These are phyloP conservation scores for Peromyscus leucopus DNA, from an alignment of 2,113 vertebrate genomes.

Conservation along the genomic window DNA sequence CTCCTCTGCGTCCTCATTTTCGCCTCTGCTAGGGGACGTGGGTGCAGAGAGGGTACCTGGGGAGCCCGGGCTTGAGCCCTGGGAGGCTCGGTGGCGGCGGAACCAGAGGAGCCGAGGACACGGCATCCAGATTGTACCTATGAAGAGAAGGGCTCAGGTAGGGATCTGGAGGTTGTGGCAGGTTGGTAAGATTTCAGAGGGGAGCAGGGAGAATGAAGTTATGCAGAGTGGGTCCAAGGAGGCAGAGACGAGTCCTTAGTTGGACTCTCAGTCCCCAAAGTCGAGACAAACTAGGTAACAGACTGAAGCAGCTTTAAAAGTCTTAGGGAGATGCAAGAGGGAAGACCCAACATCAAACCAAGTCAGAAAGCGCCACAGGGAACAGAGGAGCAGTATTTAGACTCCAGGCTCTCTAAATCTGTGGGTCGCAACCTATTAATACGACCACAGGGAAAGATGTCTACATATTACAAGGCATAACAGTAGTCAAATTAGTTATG, in stretches of 20 bases:
- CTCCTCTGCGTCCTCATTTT: slow-evolving; percentile 26
- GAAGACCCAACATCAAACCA: not conserved
- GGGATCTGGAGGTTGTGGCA: accelerated
- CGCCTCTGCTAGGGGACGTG: accelerated
- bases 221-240: not conserved
- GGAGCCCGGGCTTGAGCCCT: not conserved
- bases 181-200: not conserved
- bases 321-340: no score
- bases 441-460: not conserved
- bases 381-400: not conserved
- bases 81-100: not conserved
- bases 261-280: not conserved
- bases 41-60: not conserved
- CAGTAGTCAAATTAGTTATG: not conserved
- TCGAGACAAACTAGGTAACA: not conserved
- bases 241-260: not conserved
- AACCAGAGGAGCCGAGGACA: slow-evolving; percentile 71
- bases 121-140: slow-evolving; percentile 50
- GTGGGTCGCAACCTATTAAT: not conserved
- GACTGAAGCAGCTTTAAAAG: accelerated
- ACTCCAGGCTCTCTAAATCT: not conserved
- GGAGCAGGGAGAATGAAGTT: accelerated
- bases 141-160: not conserved
- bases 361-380: not conserved
- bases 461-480: not conserved